Evolutionary conservation across 2,888 invertebrate genomes (phyloP).

Genomic region (Microplitis deprimator): DNA sequence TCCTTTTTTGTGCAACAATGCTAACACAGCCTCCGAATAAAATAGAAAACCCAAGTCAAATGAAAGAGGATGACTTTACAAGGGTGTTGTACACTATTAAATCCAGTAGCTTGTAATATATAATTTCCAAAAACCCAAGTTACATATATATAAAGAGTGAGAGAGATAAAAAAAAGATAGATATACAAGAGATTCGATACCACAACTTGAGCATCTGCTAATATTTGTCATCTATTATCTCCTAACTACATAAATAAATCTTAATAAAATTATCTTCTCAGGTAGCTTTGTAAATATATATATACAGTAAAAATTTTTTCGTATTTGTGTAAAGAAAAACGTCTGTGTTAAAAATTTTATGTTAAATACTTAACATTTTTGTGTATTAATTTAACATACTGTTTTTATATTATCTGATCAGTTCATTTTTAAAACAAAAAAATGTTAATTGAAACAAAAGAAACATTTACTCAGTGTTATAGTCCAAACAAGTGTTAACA

Average conservation of each 20-base stretch:
- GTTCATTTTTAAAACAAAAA: too few species aligned
- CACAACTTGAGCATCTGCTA: constrained; percentile 67
- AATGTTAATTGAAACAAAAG: too few species aligned
- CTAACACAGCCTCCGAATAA: constrained; percentile 42
- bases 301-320: too few species aligned
- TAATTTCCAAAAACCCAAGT: not conserved
- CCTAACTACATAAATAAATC: constrained; percentile 61
- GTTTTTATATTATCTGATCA: too few species aligned
- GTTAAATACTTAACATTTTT: too few species aligned
- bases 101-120: constrained; percentile 40
- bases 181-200: not conserved
- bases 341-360: too few species aligned
- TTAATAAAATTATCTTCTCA: constrained; percentile 45
- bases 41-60: constrained; percentile 55
- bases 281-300: too few species aligned
- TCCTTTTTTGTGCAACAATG: constrained; percentile 60
- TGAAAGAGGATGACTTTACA: constrained; percentile 32
- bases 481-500: too few species aligned
- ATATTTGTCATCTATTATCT: constrained; percentile 71
- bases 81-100: constrained; percentile 6
- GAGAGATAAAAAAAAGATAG: not conserved
- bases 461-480: too few species aligned
- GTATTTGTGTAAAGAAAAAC: too few species aligned
- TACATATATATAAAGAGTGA: not conserved
- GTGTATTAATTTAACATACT: too few species aligned